Conservation (phyloP, 1,140 invertebrate species). For the Stratiolaelaps scimitus region DNA sequence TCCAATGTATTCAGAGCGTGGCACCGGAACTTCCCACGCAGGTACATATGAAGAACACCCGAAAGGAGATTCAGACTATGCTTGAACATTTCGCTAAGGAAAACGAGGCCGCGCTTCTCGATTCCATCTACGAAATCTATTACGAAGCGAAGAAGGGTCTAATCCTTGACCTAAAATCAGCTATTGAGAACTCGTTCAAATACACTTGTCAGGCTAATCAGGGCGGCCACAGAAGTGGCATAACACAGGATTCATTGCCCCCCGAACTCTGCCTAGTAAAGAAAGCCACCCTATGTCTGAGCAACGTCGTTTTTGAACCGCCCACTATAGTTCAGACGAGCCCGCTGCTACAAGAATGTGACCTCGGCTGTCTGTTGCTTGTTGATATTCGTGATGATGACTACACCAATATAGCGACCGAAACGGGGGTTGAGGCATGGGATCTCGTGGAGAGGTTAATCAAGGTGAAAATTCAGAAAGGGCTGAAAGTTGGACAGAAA, state of each 20-base stretch:
- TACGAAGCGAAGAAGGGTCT: background rate
- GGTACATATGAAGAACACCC: background rate
- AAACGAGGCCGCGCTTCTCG: background rate
- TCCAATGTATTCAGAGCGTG: conserved; percentile 4
- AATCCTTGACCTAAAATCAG: background rate
- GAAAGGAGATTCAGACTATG: background rate
- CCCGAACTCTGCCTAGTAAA: background rate
- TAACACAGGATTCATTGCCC: background rate
- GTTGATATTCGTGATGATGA: conserved; percentile 12
- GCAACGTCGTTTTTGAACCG: background rate
- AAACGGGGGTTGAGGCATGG: background rate
- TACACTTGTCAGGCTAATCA: background rate
- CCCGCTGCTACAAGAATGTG: background rate
- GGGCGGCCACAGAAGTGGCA: background rate
- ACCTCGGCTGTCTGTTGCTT: background rate
- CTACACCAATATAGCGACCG: background rate
- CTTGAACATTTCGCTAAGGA: background rate
- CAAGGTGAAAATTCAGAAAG: conserved; percentile 11
- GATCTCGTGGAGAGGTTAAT: background rate
- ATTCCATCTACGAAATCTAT: conserved; percentile 17
- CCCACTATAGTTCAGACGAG: background rate
- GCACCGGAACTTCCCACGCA: background rate
- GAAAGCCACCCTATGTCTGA: background rate
- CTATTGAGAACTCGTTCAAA: background rate
- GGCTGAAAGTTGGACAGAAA: background rate